Base-by-base conservation (phyloP, 2,113 vertebrate genomes). In the Morone chrysops region DNA sequence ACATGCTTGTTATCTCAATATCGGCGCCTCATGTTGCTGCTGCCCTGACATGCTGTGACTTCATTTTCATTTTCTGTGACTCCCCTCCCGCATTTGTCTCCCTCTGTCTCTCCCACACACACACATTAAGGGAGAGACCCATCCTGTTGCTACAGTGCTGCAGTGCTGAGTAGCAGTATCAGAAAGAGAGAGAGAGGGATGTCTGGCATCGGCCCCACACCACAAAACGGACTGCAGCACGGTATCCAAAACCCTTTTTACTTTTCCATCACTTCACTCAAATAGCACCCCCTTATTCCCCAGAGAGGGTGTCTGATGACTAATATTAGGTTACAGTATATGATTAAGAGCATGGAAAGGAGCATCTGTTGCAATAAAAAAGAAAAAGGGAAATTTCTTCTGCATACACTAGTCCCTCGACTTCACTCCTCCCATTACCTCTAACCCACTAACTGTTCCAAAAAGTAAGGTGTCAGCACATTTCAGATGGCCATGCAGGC, bases 111-210 rank as follows among this genome's bases (percentile, higher is more conserved):
- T 82, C 70, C 83, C 53, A 18, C 65, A 79, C 81, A 65, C 71
- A 70, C 71, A 76, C 69, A 89, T 83, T 81, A 80, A 84, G 68
- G 77, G 78, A 67, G 77, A 74, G 54, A 85, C 88, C 83, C 80
- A 88, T 84, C 89, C 84, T 81, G 76, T 92, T 90, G 86, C 84
- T 86, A 83, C 79, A 90, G 81, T 90, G 81, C 91, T 92, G 92
- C 90, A 94, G 91, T 93, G 92, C 91, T 92, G 87, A 92, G 90
- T 83, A 89, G 89, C 85, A 89, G 79, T 85, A 87, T 90, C 81
- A 82, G 82, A 81, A 47, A 85, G 74, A 51, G 51, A 47, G 76
- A 50, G 69, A 40, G 76, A 48, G 73, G 43, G 40, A 60, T 65
- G 67, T 74, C 63, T 92, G 87, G 89, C 81, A 91, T 75, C 45